Conservation (phyloP, 2,113 vertebrate genomes). For the Chlamydotis undulata region DNA sequence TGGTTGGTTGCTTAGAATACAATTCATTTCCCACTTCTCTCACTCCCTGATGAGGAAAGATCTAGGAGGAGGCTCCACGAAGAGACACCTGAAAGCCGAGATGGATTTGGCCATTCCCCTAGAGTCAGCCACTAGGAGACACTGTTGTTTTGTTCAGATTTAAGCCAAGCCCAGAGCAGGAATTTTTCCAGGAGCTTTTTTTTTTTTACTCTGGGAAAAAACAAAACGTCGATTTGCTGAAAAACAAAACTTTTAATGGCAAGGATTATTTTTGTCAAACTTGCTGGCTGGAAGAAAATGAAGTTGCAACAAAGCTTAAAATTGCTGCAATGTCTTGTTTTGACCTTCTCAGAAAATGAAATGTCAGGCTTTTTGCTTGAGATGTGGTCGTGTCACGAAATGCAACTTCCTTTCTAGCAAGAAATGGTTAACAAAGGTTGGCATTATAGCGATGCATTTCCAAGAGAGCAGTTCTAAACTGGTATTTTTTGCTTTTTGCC, state of each 20-base stretch:
- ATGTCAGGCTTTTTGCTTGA: not conserved
- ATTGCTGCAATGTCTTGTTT: not conserved
- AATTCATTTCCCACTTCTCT: not conserved
- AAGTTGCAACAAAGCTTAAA: not conserved
- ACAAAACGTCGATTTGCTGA: not conserved
- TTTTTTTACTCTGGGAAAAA: not conserved
- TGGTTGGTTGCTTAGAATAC: not conserved
- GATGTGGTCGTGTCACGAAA: not conserved
- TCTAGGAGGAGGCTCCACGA: not conserved
- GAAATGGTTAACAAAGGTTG: not conserved
- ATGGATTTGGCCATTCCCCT: not conserved
- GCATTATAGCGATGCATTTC: not conserved
- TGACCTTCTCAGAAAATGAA: not conserved
- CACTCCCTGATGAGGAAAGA: not conserved
- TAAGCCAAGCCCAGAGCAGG: not conserved
- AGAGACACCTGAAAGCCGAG: not conserved
- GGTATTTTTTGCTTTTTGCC: not conserved
- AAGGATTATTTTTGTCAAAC: not conserved
- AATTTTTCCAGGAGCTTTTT: not conserved
- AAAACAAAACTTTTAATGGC: slow-evolving; percentile 13
- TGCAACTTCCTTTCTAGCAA: not conserved
- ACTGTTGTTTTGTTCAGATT: slow-evolving; percentile 17
- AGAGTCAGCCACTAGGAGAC: slow-evolving; percentile 59
- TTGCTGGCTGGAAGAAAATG: not conserved
- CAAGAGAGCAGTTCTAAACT: not conserved